These are phyloP conservation scores for Carabus problematicus DNA, from an alignment of 2,888 invertebrate species.

Conservation along the genomic window DNA sequence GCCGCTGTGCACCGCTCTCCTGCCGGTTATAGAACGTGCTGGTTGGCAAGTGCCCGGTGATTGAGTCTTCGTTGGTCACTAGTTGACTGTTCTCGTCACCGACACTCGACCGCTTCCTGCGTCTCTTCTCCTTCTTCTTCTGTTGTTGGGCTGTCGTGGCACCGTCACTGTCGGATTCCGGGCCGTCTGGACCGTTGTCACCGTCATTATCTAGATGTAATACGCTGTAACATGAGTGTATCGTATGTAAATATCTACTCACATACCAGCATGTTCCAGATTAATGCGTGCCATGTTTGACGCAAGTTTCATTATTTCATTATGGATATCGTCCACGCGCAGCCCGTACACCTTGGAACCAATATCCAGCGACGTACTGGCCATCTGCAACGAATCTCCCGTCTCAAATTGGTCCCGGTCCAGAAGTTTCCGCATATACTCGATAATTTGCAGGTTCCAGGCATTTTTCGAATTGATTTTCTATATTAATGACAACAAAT, in stretches of 20 bases:
- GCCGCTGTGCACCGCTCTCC: constrained; percentile 17
- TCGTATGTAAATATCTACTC: no score
- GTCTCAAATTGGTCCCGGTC: not conserved
- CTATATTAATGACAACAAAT: no score
- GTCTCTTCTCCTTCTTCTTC: not conserved
- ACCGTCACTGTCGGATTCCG: not conserved
- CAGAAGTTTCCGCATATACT: not conserved
- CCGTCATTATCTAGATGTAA: not conserved
- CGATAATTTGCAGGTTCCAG: constrained; percentile 4
- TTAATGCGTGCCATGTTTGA: no score
- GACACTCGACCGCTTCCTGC: not conserved
- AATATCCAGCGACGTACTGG: not conserved
- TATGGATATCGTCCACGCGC: constrained; percentile 11
- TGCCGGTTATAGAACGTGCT: constrained; percentile 8
- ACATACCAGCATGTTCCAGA: no score
- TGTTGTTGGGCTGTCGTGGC: not conserved
- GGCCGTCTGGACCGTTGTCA: not conserved
- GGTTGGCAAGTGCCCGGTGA: constrained; percentile 45
- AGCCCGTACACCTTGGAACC: constrained; percentile 1
- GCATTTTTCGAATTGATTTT: constrained; percentile 8
- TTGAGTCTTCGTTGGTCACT: constrained; percentile 47
- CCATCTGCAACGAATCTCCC: not conserved
- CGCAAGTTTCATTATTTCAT: not conserved
- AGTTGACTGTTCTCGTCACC: constrained; percentile 44
- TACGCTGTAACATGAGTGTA: no score